These are phyloP conservation scores for Microcebus ravelobensis DNA, from an alignment of 2,113 vertebrate genomes.

Conservation along the genomic window DNA sequence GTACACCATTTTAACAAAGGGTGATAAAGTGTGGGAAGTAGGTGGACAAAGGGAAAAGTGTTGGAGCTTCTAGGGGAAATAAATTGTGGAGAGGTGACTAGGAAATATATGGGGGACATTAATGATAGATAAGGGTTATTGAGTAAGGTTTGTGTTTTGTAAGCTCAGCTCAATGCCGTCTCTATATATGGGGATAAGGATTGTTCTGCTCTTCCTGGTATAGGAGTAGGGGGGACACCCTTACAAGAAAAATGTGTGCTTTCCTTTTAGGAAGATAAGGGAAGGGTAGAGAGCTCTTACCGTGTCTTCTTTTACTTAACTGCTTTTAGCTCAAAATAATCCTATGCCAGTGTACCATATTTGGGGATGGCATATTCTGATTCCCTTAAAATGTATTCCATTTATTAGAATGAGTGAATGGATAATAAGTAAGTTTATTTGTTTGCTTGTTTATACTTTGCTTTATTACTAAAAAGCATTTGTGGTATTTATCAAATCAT, in stretches of 20 bases:
- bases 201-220: background rate
- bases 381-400: background rate
- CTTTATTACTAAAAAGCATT: background rate
- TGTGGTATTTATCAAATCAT: background rate
- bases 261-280: background rate
- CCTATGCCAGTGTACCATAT: background rate
- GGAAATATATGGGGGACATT: background rate
- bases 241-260: background rate
- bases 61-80: background rate
- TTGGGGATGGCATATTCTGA: background rate
- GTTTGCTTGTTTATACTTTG: background rate
- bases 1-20: background rate
- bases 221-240: rapidly evolving
- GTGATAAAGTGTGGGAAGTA: background rate
- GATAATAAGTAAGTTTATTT: background rate
- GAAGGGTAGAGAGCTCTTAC: background rate
- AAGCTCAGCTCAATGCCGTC: background rate
- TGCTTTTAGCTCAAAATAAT: background rate
- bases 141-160: background rate
- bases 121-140: background rate
- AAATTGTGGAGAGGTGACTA: background rate
- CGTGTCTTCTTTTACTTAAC: background rate
- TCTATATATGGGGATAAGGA: background rate
- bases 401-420: background rate
- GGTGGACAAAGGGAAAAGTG: background rate